Evolutionary conservation across 2,797 vertebrate species (phyloP).

Genomic region (Vireo griseus): DNA sequence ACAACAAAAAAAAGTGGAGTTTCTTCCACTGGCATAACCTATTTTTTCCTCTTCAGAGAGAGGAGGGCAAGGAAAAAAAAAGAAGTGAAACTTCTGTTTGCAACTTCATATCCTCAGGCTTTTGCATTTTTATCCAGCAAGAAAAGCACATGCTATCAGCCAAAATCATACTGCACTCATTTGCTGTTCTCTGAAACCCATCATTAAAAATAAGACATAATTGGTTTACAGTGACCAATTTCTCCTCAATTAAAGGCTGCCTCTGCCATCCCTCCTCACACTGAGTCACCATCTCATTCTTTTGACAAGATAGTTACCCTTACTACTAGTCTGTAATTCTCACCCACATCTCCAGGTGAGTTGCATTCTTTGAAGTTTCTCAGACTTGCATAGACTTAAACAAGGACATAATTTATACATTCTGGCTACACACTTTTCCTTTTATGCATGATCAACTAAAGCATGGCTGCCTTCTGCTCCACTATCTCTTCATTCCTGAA

Average conservation of each 20-base stretch:
- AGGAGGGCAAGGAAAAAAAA: background rate
- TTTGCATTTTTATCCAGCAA: background rate
- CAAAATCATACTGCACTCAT: slow-evolving; percentile 3
- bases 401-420: background rate
- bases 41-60: background rate
- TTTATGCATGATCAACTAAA: background rate
- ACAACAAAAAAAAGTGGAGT: background rate
- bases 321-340: background rate
- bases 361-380: background rate
- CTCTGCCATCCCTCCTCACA: background rate
- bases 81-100: background rate
- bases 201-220: slow-evolving; percentile 26
- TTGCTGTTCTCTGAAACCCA: slow-evolving; percentile 5
- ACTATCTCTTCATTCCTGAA: background rate
- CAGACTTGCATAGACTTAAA: background rate
- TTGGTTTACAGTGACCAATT: slow-evolving; percentile 9
- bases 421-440: background rate
- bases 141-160: background rate
- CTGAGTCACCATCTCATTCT: background rate
- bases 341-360: background rate
- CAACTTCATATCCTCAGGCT: background rate
- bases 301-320: background rate
- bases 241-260: background rate
- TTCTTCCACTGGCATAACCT: background rate
- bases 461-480: background rate